Base-by-base conservation (phyloP, 1,140 invertebrate species). In the Antheraea pernyi region DNA sequence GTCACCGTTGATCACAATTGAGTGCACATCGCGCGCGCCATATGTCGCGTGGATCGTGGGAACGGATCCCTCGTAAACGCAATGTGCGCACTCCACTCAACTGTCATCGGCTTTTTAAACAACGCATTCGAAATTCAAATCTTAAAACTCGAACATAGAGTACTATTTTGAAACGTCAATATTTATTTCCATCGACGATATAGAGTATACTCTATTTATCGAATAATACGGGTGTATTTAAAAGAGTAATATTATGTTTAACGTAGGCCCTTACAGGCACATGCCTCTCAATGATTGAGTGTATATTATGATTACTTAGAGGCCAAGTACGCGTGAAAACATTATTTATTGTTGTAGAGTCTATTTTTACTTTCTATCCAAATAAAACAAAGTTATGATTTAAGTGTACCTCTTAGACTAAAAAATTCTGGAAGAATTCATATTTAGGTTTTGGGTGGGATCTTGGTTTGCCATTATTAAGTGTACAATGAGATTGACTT, bases 41-140 rank as follows among this genome's bases (percentile, higher is more conserved):
- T 91, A 89, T 91, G 89, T 84, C 89, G 86, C 86, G 87, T 86
- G 85, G 80, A 85, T 79, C 88, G 88, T 91, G 88, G 89, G 88
- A 91, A 89, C 83, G 85, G 74, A 83, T 82, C 81, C 73, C 70
- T 76, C 72, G 72, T 71, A 78, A 70, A 79, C 86, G 86, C 84
- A 88, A 90, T 89, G 85, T 86, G 86, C 82, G 83, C 82, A 77
- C 79, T 69, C 75, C 83, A 81, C 78, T 85, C 78, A 80, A 82
- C 81, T 84, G 78, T 82, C 82, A 81, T 75, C 67, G 60, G 19
- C 59, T 62, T 67, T 19, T 9, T 30, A 36, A 37, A 36, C 48
- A 19, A 62, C 46, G 18, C 71, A 65, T 66, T 73, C 71, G 60
- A 71, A 83, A 75, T 78, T 75, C 72, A 70, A 78, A 82, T 78